Percentiles rank a stretch among this genome's conserved stretches.
Evolutionary conservation across 2,113 vertebrate species (phyloP).

Genomic region (human): DNA sequence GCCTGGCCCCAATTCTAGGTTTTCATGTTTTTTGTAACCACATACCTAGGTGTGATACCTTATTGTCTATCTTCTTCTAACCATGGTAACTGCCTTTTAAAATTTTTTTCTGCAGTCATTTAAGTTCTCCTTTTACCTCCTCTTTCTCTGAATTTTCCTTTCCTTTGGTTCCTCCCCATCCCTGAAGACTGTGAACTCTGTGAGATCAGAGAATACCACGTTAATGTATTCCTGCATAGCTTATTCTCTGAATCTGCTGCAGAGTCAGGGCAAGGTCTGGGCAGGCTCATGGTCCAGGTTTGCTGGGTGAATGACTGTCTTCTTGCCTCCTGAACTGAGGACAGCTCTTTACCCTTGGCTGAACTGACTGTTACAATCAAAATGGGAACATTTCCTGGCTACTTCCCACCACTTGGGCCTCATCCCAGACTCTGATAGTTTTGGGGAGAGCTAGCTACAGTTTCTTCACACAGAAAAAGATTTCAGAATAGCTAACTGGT

Average conservation of each 20-base stretch:
- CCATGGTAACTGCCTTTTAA: neutral
- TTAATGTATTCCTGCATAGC: neutral
- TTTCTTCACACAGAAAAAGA: neutral
- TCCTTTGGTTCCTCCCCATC: neutral
- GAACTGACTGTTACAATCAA: neutral
- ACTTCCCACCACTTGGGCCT: neutral
- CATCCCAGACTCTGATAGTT: constrained; percentile 12
- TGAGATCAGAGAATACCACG: neutral
- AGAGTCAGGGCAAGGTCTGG: neutral
- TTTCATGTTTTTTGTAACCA: neutral
- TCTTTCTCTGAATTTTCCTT: neutral
- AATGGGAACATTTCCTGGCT: constrained; percentile 12
- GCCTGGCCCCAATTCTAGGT: neutral
- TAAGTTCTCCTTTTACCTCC: neutral
- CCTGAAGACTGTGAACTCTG: neutral
- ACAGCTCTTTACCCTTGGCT: neutral
- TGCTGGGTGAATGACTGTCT: neutral
- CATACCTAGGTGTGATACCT: neutral
- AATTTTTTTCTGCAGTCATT: neutral
- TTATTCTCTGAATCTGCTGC: neutral
- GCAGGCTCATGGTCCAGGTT: neutral
- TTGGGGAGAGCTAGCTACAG: neutral
- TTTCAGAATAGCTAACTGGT: neutral
- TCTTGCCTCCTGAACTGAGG: neutral
- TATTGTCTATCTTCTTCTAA: neutral